Conservation (phyloP, 2,888 invertebrate species). For the Macrosoma leucophasiata region DNA sequence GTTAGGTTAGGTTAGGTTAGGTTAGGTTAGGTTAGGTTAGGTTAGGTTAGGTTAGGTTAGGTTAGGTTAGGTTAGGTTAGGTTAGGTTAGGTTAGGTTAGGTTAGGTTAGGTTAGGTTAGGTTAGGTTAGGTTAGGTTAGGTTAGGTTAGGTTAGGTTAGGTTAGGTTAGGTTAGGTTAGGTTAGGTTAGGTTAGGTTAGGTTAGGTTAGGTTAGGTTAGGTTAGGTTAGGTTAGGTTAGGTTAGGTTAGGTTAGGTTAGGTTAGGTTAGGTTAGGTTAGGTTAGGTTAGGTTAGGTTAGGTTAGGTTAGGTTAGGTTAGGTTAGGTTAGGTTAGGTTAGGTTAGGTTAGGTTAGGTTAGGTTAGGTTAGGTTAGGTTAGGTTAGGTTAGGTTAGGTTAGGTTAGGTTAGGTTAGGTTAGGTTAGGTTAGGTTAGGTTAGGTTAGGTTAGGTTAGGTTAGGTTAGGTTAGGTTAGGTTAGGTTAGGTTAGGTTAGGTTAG, state of each 20-base stretch:
- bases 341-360: conserved; percentile 18
- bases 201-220: conserved; percentile 20
- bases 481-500: conserved; percentile 12
- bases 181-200: conserved; percentile 21
- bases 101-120: conserved; percentile 22
- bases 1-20: conserved; percentile 10
- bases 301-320: conserved; percentile 9
- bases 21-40: conserved; percentile 14
- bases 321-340: conserved; percentile 11
- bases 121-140: conserved; percentile 22
- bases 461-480: conserved; percentile 9
- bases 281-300: conserved; percentile 18
- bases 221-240: conserved; percentile 20
- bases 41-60: conserved; percentile 15
- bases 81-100: conserved; percentile 21
- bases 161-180: conserved; percentile 20
- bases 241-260: conserved; percentile 20
- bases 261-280: conserved; percentile 19
- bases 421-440: conserved; percentile 14
- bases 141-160: conserved; percentile 20
- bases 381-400: conserved; percentile 21
- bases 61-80: conserved; percentile 19
- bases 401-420: conserved; percentile 22
- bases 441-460: conserved; percentile 10
- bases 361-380: conserved; percentile 18